Evolutionary conservation across 2,888 invertebrate species (phyloP).

Genomic region (Noctua pronuba): DNA sequence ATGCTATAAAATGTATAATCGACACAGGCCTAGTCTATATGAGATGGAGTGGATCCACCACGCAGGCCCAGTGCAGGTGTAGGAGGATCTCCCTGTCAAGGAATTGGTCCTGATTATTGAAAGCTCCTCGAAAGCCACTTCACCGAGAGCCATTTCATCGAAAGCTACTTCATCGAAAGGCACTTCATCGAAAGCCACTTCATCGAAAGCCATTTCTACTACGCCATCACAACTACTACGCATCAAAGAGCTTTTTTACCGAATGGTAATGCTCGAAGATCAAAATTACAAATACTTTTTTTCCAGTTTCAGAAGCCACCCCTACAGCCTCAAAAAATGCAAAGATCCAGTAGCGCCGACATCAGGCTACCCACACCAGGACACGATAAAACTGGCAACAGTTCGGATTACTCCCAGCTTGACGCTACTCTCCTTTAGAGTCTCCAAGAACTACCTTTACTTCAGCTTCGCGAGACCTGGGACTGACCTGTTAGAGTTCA

Average conservation of each 20-base stretch:
- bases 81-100: too few species aligned
- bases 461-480: conserved; percentile 79
- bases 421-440: conserved; percentile 80
- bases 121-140: too few species aligned
- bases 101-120: too few species aligned
- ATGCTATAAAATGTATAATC: background rate
- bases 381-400: conserved; percentile 78
- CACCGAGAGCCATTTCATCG: too few species aligned
- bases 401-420: conserved; percentile 76
- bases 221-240: too few species aligned
- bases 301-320: conserved; percentile 68
- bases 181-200: too few species aligned
- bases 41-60: background rate
- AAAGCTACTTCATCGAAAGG: too few species aligned
- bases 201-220: too few species aligned
- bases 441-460: conserved; percentile 81
- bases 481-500: conserved; percentile 79
- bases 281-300: background rate
- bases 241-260: too few species aligned
- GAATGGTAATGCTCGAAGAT: background rate
- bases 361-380: conserved; percentile 54
- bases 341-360: conserved; percentile 40
- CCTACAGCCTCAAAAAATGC: conserved; percentile 62
- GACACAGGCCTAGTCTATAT: background rate
- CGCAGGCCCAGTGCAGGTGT: background rate